phyloP scores from a whole-genome alignment of 2,888 invertebrate genomes.

The Drosophila paranaensis region DNA sequence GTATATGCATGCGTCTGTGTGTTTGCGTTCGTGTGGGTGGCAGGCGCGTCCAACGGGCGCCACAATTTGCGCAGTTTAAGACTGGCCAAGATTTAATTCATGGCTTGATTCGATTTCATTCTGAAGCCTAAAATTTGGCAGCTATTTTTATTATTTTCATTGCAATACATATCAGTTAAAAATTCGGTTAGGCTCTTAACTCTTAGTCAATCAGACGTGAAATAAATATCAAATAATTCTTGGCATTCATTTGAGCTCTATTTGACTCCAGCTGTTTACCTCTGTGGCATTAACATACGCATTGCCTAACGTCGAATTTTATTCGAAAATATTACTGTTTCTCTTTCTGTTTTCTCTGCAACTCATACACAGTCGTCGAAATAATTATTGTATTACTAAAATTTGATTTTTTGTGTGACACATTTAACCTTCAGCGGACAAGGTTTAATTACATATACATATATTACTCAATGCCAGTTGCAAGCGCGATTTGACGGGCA shows the following conservation, averaged over 20 bases:
- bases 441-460: slow-evolving; percentile 41
- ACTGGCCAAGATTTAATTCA: slow-evolving; percentile 68
- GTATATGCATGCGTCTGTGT: not conserved
- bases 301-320: not conserved
- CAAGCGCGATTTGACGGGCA: slow-evolving; percentile 27
- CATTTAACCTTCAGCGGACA: slow-evolving; percentile 44
- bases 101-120: slow-evolving; percentile 49
- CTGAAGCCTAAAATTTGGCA: slow-evolving; percentile 10
- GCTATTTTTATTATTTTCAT: not conserved
- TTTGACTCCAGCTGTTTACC: not conserved
- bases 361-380: slow-evolving; percentile 29
- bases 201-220: not conserved
- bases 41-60: slow-evolving; percentile 61
- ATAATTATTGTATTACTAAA: slow-evolving; percentile 19
- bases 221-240: not conserved
- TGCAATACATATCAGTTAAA: not conserved
- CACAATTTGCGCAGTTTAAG: slow-evolving; percentile 72
- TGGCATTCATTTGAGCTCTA: not conserved
- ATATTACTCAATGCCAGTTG: slow-evolving; percentile 50
- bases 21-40: slow-evolving; percentile 20
- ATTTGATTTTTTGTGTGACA: slow-evolving; percentile 24
- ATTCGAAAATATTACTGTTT: slow-evolving; percentile 1
- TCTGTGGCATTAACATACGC: not conserved
- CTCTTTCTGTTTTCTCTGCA: not conserved
- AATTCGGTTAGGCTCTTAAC: not conserved